Evolutionary conservation across 2,113 vertebrate genomes (phyloP).

Genomic region (Vireo altiloquus): DNA sequence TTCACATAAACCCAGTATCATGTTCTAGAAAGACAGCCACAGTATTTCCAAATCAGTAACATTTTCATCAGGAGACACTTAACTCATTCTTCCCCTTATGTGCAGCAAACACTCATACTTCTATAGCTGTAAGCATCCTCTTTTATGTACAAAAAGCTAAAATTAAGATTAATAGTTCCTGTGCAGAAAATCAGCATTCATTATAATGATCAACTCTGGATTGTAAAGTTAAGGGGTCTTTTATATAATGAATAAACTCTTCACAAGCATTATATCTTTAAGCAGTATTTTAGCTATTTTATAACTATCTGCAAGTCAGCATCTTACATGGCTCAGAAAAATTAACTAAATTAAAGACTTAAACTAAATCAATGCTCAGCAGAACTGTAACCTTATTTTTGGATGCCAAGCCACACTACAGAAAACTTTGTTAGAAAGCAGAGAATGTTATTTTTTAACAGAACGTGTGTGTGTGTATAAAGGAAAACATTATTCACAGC

Average conservation of each 20-base stretch:
- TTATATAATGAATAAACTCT: background rate
- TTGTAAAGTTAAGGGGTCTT: background rate
- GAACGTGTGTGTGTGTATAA: background rate
- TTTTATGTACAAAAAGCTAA: background rate
- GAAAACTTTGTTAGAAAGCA: constrained; percentile 32
- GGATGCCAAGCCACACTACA: background rate
- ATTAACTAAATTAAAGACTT: background rate
- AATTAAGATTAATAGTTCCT: background rate
- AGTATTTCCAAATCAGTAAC: background rate
- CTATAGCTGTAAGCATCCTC: background rate
- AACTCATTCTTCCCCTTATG: background rate
- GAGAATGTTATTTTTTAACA: constrained; percentile 1
- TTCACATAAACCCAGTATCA: background rate
- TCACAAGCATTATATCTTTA: background rate
- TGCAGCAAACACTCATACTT: background rate
- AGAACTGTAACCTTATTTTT: constrained; percentile 6
- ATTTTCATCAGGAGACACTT: background rate
- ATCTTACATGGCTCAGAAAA: background rate
- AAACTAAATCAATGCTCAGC: background rate
- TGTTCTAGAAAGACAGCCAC: background rate
- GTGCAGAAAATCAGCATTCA: background rate
- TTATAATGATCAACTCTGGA: background rate
- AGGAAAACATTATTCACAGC: background rate
- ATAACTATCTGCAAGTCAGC: background rate
- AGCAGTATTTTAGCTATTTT: background rate